A percentile compares a stretch with the other conserved stretches of the same genome.
Conservation (phyloP, 2,888 invertebrate species). For the Spilarctia lutea region DNA sequence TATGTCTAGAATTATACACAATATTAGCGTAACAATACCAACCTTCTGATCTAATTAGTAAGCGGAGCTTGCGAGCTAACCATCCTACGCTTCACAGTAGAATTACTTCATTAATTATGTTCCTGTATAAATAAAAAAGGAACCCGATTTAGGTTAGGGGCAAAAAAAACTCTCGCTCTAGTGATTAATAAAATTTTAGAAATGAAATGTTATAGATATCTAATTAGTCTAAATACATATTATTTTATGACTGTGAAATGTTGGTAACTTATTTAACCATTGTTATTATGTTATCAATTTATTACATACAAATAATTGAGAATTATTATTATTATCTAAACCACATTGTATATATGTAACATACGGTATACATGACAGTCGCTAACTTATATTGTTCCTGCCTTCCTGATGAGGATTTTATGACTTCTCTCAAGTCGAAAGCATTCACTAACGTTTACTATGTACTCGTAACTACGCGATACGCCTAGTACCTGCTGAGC, state of each 20-base stretch:
- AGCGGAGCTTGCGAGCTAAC: slow-evolving; percentile 30
- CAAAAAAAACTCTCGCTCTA: slow-evolving; percentile 12
- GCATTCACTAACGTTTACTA: slow-evolving; percentile 16
- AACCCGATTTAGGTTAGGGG: slow-evolving; percentile 12
- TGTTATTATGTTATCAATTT: slow-evolving; percentile 5
- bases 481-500: slow-evolving; percentile 12
- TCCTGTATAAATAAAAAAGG: slow-evolving; percentile 9
- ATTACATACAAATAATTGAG: slow-evolving; percentile 1
- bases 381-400: slow-evolving; percentile 21
- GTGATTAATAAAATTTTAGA: background rate
- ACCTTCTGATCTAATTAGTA: slow-evolving; percentile 45
- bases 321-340: background rate
- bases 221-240: too few species aligned
- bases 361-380: slow-evolving; percentile 22
- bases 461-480: slow-evolving; percentile 5
- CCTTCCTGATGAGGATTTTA: slow-evolving; percentile 30
- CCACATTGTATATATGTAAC: background rate
- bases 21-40: slow-evolving; percentile 32
- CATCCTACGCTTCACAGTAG: slow-evolving; percentile 32
- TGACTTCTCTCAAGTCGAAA: slow-evolving; percentile 21
- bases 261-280: slow-evolving; percentile 5
- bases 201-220: slow-evolving; percentile 5
- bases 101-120: slow-evolving; percentile 28
- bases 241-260: background rate
- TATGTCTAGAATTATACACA: slow-evolving; percentile 23